Evolutionary conservation across 2,797 vertebrate genomes (phyloP), one percentile per base, ranked within the genome.

Genomic region (Rhyacichthys aspro): DNA sequence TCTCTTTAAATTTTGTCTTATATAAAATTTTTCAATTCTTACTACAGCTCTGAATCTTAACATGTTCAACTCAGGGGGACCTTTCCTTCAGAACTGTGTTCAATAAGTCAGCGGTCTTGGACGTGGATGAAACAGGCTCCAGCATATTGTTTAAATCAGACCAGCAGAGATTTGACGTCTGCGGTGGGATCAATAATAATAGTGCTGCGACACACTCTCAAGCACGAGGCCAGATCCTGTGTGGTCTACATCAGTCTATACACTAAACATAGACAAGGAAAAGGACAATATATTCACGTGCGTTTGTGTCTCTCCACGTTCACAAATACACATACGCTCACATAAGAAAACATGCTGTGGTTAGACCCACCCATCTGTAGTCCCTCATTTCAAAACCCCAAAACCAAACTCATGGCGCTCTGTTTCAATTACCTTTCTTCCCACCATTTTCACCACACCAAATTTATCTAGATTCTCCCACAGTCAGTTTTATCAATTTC

Each of bases 61-160:
- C 81, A 72, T 45, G 16, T 72, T 67, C 64, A 49, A 50, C 61
- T 70, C 72, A 76, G 63, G 81, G 65, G 57, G 79, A 79, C 82
- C 83, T 79, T 85, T 75, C 63, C 71, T 84, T 82, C 65, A 64
- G 76, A 78, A 74, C 79, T 73, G 87, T 78, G 81, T 89, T 91
- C 88, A 89, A 91, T 91, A 89, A 90, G 88, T 86, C 85, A 86
- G 76, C 34, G 81, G 78, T 67, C 64, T 85, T 89, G 88, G 88
- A 85, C 86, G 55, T 48, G 77, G 88, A 90, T 90, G 86, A 91
- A 89, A 88, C 80, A 14, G 74, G 43, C 76, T 59, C 54, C 60
- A 52, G 78, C 89, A 89, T 88, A 86, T 87, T 91, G 90, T 91
- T 91, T 87, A 58, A 89, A 92, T 92, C 89, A 89, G 79, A 64